Evolutionary conservation across 1,140 invertebrate genomes (phyloP), one percentile per base, ranked within the genome.

Genomic region (Zaprionus vittiger): DNA sequence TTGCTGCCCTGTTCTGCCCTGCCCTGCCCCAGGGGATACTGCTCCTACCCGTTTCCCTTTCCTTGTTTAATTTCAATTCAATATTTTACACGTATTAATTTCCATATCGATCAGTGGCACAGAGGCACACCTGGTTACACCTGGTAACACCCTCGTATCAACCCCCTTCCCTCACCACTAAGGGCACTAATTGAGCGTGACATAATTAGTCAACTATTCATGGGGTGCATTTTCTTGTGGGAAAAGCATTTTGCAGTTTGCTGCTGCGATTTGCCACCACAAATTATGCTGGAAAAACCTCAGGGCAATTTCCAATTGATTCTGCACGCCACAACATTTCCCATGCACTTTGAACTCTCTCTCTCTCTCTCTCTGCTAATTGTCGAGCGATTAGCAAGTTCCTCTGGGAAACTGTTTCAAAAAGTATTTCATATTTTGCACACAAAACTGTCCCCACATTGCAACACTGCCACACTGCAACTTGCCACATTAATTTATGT

Each of bases 131-230:
- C 47, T 52, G 67, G 65, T 22, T 11, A 52, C 47, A 52, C 47
- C 44, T 55, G 22, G 44, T 44, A 84, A 77, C 84, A 77, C 84
- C 74, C 65, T 49, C 2, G 9, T 11, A 34, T 2, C 31, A 56
- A 31, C 59, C 55, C 26, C 47, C 44, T 67, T 31, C 56, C 76
- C 80, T 11, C 37, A 20, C 49, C 31, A 12, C 20, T 34, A 81
- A 90, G 84, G 73, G 63, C 66, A 77, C 84, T 85, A 89, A 89
- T 90, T 89, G 85, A 63, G 75, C 84, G 59, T 89, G 81, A 89
- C 84, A 85, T 89, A 89, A 89, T 89, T 90, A 89, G 84, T 90
- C 81, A 80, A 73, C 78, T 73, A 84, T 78, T 60, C 72, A 63
- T 47, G 47, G 71, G 83, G 75, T 82, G 81, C 67, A 63, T 77